A percentile compares a stretch with the other conserved stretches of the same genome.
Conservation (phyloP, 1,140 invertebrate genomes). For the Maniola jurtina region DNA sequence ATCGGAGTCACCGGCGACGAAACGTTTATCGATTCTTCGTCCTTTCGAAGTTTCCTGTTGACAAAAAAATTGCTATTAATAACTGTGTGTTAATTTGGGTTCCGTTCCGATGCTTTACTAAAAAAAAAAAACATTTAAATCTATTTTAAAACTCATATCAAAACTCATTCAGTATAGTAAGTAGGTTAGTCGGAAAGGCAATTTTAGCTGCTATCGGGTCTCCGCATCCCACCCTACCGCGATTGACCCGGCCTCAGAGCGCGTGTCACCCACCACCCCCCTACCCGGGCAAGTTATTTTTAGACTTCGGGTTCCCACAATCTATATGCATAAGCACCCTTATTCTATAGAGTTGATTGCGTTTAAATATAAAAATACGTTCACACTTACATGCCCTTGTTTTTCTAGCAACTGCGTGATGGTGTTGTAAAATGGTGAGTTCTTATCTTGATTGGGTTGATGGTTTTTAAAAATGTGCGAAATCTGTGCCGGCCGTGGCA, state of each 20-base stretch:
- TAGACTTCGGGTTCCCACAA: slow-evolving; percentile 64
- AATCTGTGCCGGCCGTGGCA: slow-evolving; percentile 79
- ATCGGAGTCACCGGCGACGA: slow-evolving; percentile 79
- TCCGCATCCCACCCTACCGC: slow-evolving; percentile 46
- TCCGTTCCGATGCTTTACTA: not conserved
- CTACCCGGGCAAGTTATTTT: slow-evolving; percentile 71
- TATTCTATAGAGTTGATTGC: slow-evolving; percentile 21
- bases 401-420: slow-evolving; percentile 71
- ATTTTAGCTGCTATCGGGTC: slow-evolving; percentile 48
- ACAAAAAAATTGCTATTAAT: slow-evolving; percentile 33
- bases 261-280: slow-evolving; percentile 69
- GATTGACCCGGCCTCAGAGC: slow-evolving; percentile 66
- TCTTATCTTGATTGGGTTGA: slow-evolving; percentile 44
- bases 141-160: slow-evolving; percentile 19
- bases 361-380: slow-evolving; percentile 16
- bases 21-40: slow-evolving; percentile 79
- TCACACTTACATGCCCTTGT: slow-evolving; percentile 59
- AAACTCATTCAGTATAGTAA: slow-evolving; percentile 38
- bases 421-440: slow-evolving; percentile 70
- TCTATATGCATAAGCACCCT: slow-evolving; percentile 39
- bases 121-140: not conserved
- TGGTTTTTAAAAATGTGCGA: slow-evolving; percentile 35
- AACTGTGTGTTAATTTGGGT: not conserved
- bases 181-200: slow-evolving; percentile 37
- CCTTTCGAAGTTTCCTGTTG: slow-evolving; percentile 49